These are phyloP conservation scores for Chaenodraco wilsoni DNA, from an alignment of 2,797 vertebrate genomes.

Conservation along the genomic window DNA sequence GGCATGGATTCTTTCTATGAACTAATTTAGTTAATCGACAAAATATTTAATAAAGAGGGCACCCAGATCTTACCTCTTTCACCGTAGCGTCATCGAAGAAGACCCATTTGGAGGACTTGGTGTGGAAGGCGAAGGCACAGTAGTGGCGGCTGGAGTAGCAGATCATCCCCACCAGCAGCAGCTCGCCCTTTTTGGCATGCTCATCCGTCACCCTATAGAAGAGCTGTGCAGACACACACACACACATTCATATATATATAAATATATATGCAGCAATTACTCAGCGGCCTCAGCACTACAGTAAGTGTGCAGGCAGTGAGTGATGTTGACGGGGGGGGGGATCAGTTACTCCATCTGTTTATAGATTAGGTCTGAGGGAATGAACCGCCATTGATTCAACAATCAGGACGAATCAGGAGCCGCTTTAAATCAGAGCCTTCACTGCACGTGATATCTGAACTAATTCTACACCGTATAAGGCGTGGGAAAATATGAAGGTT, in stretches of 20 bases:
- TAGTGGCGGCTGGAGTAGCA: slow-evolving; percentile 97
- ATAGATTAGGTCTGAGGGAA: slow-evolving; percentile 56
- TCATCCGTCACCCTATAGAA: slow-evolving; percentile 97
- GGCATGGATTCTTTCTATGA: background rate
- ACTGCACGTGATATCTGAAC: slow-evolving; percentile 18
- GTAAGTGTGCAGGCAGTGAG: slow-evolving; percentile 42
- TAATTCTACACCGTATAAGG: background rate
- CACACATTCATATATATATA: background rate
- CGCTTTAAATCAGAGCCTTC: slow-evolving; percentile 36
- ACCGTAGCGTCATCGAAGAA: slow-evolving; percentile 99
- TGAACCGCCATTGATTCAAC: slow-evolving; percentile 50
- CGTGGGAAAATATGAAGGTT: too few species aligned
- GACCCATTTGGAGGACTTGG: slow-evolving; percentile 96
- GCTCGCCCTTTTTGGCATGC: slow-evolving; percentile 91
- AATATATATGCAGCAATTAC: slow-evolving; percentile 27
- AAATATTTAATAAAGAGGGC: background rate
- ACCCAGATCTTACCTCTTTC: slow-evolving; percentile 89
- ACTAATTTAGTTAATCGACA: background rate
- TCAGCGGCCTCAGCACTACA: slow-evolving; percentile 29
- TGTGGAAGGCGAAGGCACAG: slow-evolving; percentile 97
- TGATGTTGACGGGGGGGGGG: slow-evolving; percentile 40
- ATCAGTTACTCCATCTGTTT: slow-evolving; percentile 52
- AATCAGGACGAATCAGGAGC: slow-evolving; percentile 43
- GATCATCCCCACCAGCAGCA: slow-evolving; percentile 95
- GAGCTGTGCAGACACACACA: slow-evolving; percentile 81